phyloP scores from a whole-genome alignment of 1,140 invertebrate genomes.

The Pseudomyrmex dendroicus region DNA sequence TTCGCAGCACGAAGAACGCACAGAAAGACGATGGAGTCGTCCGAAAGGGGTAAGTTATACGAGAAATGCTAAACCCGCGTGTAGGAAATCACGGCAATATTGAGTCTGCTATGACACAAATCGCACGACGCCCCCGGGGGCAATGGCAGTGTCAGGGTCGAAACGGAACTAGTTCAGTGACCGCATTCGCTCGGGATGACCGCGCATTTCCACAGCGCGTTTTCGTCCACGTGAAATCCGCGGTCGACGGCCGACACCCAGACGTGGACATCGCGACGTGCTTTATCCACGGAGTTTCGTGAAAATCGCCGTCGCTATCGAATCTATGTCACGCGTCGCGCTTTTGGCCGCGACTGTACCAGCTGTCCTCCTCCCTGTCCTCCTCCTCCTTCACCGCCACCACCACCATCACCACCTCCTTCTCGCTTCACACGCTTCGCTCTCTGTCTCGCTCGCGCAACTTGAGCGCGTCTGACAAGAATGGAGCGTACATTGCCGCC shows the following conservation, averaged over 20 bases:
- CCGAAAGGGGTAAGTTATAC: slow-evolving; percentile 81
- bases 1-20: slow-evolving; percentile 39
- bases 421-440: background rate
- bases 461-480: background rate
- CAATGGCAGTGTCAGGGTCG: slow-evolving; percentile 85
- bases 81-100: slow-evolving; percentile 73
- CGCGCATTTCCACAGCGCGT: slow-evolving; percentile 14
- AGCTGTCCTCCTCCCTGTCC: slow-evolving; percentile 45
- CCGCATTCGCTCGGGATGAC: slow-evolving; percentile 76
- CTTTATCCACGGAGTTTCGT: slow-evolving; percentile 20
- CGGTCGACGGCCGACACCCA: background rate
- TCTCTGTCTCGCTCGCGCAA: slow-evolving; percentile 7
- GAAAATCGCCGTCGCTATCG: slow-evolving; percentile 56
- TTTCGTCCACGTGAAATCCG: background rate
- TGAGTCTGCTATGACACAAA: slow-evolving; percentile 77
- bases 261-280: slow-evolving; percentile 29
- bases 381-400: background rate
- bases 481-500: background rate
- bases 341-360: slow-evolving; percentile 79
- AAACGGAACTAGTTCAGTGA: slow-evolving; percentile 83
- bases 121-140: slow-evolving; percentile 75
- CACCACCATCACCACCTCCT: slow-evolving; percentile 5
- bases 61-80: slow-evolving; percentile 16
- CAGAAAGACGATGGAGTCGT: slow-evolving; percentile 78
- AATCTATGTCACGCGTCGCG: slow-evolving; percentile 78